Percentiles rank a stretch among this genome's conserved stretches.
Conservation (phyloP, 2,888 invertebrate species). For the Bursaphelenchus okinawaensis region DNA sequence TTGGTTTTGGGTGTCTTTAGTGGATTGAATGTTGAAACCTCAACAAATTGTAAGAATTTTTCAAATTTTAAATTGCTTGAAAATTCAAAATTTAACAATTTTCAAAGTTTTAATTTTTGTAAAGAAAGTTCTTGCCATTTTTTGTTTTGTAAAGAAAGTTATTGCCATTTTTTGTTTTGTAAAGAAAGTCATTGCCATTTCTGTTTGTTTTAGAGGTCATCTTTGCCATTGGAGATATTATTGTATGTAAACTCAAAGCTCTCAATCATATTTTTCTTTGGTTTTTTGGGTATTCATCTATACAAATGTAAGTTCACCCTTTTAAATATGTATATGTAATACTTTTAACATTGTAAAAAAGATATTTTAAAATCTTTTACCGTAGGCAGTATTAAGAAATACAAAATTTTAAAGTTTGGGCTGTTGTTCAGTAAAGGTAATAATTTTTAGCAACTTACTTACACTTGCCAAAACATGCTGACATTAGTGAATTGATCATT, state of each 20-base stretch:
- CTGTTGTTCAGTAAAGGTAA: neutral
- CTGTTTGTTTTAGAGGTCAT: constrained; percentile 31
- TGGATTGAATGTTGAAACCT: neutral
- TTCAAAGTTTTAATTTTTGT: neutral
- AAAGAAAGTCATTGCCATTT: neutral
- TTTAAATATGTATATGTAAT: too few species aligned
- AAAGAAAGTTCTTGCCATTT: neutral
- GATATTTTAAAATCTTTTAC: too few species aligned
- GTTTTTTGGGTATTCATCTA: constrained; percentile 20
- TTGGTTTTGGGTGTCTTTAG: too few species aligned
- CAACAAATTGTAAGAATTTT: constrained; percentile 2
- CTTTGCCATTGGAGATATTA: constrained; percentile 33
- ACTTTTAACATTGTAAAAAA: neutral
- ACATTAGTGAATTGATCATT: constrained; percentile 39
- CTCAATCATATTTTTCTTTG: constrained; percentile 26
- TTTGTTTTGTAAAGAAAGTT: neutral
- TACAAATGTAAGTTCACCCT: constrained; percentile 32
- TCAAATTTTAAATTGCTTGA: too few species aligned
- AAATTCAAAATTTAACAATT: neutral
- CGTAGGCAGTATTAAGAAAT: too few species aligned
- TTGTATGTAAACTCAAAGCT: constrained; percentile 25
- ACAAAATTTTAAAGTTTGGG: too few species aligned
- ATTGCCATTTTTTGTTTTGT: neutral
- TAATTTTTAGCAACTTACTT: constrained; percentile 33
- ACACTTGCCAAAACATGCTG: constrained; percentile 37